Evolutionary conservation across 2,113 vertebrate genomes (phyloP), one percentile per base, ranked within the genome.

Genomic region (Etia nguti): DNA sequence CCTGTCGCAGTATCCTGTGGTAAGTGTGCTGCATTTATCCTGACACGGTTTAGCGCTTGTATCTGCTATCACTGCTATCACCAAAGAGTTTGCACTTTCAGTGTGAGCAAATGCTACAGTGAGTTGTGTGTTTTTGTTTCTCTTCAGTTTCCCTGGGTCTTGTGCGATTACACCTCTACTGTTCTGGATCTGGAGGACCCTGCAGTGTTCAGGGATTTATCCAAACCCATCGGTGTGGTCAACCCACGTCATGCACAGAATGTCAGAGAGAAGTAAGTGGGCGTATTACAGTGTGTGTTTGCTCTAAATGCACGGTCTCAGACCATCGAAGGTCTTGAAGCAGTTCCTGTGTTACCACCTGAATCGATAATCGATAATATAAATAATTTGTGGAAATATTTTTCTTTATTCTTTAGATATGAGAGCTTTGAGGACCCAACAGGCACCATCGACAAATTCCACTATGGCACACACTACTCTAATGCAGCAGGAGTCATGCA

Each of bases 401-500:
- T 54, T 36, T 12, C 10, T 79, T 18, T 84, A 9, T 57, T 59
- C 52, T 18, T 22, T 82, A 99, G 99, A 92, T 99, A 98, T 1
- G 99, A 99, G 96, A 99, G 98, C 94, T 99, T 99, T 2, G 98
- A 99, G 92, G 99, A 99, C 92, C 95, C 99, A 3, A 97, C 98
- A 0, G 98, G 98, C 92, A 98, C 97, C 1, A 97, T 98, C 1
- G 97, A 99, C 93, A 99, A 98, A 95, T 99, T 99, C 94, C 99
- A 99, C 95, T 99, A 99, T 0, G 99, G 98, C 87, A 99, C 99
- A 3, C 99, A 99, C 96, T 99, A 99, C 95, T 99, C 99, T 81
- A 99, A 99, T 3, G 98, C 99, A 0, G 98, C 99, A 0, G 99
- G 99, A 2, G 99, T 99, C 93, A 99, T 99, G 98, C 99, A 99